phyloP scores from a whole-genome alignment of 2,113 vertebrate genomes.

The Cynocephalus volans region DNA sequence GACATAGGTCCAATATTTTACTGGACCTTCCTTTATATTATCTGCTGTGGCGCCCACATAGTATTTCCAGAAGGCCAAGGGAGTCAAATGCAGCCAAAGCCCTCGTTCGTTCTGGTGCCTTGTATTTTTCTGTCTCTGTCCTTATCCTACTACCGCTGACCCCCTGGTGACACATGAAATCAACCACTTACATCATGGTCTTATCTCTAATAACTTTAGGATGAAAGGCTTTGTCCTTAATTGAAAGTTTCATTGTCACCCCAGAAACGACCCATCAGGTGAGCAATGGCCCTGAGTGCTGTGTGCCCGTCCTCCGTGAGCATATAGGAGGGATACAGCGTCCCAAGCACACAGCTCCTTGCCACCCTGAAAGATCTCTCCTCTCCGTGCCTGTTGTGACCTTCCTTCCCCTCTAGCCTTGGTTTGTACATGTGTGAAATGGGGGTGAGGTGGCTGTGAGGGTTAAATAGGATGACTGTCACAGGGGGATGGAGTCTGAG shows the following conservation, averaged over 20 bases:
- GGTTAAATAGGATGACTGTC: neutral
- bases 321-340: neutral
- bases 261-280: neutral
- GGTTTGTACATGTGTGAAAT: no score
- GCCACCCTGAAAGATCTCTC: neutral
- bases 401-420: neutral
- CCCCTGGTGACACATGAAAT: neutral
- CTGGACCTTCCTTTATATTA: neutral
- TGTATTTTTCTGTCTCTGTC: neutral
- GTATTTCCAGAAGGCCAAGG: neutral
- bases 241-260: neutral
- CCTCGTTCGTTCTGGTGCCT: neutral
- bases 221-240: neutral
- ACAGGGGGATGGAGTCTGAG: neutral
- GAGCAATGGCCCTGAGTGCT: neutral
- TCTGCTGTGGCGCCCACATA: neutral
- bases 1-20: neutral
- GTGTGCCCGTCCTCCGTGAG: neutral
- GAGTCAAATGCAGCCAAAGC: neutral
- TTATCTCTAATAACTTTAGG: neutral
- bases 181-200: neutral
- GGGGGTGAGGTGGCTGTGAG: no score
- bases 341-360: neutral
- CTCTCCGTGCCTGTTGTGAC: neutral
- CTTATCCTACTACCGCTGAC: neutral